phyloP scores from a whole-genome alignment of 2,113 vertebrate species.

The Nothoprocta perdicaria region DNA sequence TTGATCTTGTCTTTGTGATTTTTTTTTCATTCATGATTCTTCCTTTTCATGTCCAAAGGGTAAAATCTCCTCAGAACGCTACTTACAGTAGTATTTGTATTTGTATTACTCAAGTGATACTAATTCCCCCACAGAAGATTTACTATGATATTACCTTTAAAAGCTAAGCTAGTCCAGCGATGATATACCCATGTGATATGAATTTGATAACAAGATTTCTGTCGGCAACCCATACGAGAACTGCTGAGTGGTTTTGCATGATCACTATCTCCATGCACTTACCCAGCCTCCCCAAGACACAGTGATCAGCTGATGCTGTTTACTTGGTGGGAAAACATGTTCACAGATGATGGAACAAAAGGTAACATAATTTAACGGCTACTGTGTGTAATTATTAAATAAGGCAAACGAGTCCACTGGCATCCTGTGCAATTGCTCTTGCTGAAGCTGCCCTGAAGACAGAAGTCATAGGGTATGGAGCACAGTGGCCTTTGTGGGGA shows the following conservation, averaged over 20 bases:
- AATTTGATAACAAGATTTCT: neutral
- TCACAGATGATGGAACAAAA: neutral
- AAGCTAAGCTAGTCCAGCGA: neutral
- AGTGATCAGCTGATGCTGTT: neutral
- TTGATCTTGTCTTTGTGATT: neutral
- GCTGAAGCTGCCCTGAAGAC: neutral
- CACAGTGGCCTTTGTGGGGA: neutral
- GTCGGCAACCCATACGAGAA: neutral
- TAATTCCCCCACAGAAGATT: neutral
- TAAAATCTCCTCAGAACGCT: neutral
- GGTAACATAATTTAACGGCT: neutral
- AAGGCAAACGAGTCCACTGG: neutral
- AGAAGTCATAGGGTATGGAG: neutral
- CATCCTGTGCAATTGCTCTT: rapidly evolving
- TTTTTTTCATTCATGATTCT: neutral
- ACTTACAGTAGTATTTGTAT: neutral
- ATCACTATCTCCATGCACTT: neutral
- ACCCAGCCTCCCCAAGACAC: neutral
- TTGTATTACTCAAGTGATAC: neutral
- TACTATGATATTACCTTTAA: neutral
- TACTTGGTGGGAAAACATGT: neutral
- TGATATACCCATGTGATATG: rapidly evolving
- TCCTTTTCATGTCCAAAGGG: neutral
- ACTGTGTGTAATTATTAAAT: neutral
- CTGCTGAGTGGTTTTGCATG: neutral